These are phyloP conservation scores for Decapterus maruadsi DNA, from an alignment of 2,797 vertebrate genomes.

Conservation along the genomic window DNA sequence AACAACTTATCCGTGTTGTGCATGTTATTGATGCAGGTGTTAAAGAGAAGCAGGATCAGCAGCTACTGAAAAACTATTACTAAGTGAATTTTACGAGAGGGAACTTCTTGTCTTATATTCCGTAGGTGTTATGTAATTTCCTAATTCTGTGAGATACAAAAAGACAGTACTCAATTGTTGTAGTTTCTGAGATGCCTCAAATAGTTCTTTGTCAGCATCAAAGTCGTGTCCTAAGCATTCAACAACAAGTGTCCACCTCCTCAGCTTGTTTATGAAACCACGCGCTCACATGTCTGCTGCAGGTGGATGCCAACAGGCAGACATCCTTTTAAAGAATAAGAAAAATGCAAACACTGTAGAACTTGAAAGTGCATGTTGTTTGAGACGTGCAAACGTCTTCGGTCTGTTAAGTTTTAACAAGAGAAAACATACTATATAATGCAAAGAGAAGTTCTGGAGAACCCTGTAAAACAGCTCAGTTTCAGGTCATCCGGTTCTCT, in stretches of 20 bases:
- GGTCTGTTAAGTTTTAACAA: constrained; percentile 49
- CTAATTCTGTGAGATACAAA: constrained; percentile 2
- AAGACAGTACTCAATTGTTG: background rate
- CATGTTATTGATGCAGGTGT: background rate
- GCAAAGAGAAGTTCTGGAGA: constrained; percentile 1
- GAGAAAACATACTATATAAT: constrained; percentile 37
- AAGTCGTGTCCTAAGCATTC: background rate
- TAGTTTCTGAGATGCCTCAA: background rate
- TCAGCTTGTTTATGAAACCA: constrained; percentile 31
- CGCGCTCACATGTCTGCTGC: constrained; percentile 46
- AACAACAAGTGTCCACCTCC: constrained; percentile 26
- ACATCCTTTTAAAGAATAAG: constrained; percentile 32
- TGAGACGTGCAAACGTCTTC: constrained; percentile 46
- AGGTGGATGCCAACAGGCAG: constrained; percentile 50
- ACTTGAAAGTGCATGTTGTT: constrained; percentile 41
- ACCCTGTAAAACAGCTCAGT: constrained; percentile 42
- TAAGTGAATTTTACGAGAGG: background rate
- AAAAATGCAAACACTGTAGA: constrained; percentile 59
- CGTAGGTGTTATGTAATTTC: background rate
- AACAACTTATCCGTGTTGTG: constrained; percentile 19
- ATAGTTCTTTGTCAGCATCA: background rate
- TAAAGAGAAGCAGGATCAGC: background rate
- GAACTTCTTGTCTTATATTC: background rate
- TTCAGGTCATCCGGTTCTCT: constrained; percentile 33
- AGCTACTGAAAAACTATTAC: background rate